phyloP scores from a whole-genome alignment of 2,797 vertebrate genomes.

The Knipowitschia caucasica region DNA sequence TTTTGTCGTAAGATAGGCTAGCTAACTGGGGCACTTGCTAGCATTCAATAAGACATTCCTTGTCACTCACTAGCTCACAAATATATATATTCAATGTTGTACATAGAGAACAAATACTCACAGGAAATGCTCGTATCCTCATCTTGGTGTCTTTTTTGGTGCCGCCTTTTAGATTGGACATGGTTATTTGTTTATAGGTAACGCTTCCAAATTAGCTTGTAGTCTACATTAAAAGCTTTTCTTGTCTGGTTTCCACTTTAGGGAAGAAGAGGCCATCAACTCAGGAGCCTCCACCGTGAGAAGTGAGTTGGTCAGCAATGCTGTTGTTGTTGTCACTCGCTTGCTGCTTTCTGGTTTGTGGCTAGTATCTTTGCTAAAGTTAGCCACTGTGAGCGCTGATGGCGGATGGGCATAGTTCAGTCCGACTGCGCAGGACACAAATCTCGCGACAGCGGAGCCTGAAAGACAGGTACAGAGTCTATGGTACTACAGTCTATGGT shows the following conservation, averaged over 20 bases:
- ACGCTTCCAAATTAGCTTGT: slow-evolving; percentile 67
- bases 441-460: slow-evolving; percentile 60
- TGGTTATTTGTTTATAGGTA: slow-evolving; percentile 77
- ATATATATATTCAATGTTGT: slow-evolving; percentile 26
- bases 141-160: slow-evolving; percentile 98
- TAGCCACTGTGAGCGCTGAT: slow-evolving; percentile 73
- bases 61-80: slow-evolving; percentile 44
- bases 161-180: slow-evolving; percentile 93
- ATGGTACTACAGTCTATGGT: too few relatives aligned
- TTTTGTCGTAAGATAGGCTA: slow-evolving; percentile 35
- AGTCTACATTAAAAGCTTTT: slow-evolving; percentile 67
- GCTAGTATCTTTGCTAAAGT: slow-evolving; percentile 67
- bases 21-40: slow-evolving; percentile 46
- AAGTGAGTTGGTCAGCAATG: slow-evolving; percentile 50
- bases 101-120: slow-evolving; percentile 71
- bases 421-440: slow-evolving; percentile 81
- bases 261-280: slow-evolving; percentile 47
- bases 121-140: slow-evolving; percentile 97
- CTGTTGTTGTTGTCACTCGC: slow-evolving; percentile 69
- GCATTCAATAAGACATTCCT: slow-evolving; percentile 44
- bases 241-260: slow-evolving; percentile 49
- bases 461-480: slow-evolving; percentile 55
- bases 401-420: slow-evolving; percentile 82
- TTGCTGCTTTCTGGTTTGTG: slow-evolving; percentile 56
- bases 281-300: slow-evolving; percentile 56